Base-by-base conservation (phyloP, 2,888 invertebrate genomes). In the Phyto melanocephala region DNA sequence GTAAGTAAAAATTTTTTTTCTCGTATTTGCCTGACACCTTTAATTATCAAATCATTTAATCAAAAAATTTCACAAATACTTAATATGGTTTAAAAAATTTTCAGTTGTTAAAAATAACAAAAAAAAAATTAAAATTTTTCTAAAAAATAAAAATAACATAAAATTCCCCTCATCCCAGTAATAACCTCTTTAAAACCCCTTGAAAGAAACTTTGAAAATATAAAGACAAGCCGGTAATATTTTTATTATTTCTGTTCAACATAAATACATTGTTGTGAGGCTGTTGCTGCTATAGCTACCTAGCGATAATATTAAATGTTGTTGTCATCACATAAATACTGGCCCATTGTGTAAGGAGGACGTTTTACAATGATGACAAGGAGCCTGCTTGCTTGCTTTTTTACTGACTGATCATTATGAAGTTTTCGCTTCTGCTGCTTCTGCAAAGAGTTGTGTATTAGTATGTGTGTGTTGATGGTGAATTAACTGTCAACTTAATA, bases 401-500 rank as follows among this genome's bases (percentile, higher is more conserved):
- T 5, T 40, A 78, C 86, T 85, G 86, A n/a, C 86, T 86, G 85
- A 84, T 62, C 50, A 62, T 72, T 87, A 63, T 74, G 20, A 62
- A 72, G 62, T 74, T 54, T 45, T 28, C 11, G 45, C 15, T 54
- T 54, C 84, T 85, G 71, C 84, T 86, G 83, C 81, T 84, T 75
- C 84, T 84, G 84, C 78, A 85, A 76, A 62, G 52, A n/a, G 37
- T 35, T 52, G 28, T 17, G 13, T 67, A 62, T 56, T 80, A n/a
- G 28, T 28, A 28, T 28, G 28, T 28, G 28, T 28, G 28, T 28
- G 6, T 28, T 28, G 28, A 3, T 6, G 28, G 78, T 85, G 84
- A 85, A 85, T 85, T 86, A 83, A 86, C 84, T 85, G 84, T 84
- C 77, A 72, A 72, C 45, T 74, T 67, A 76, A 75, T 80, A 78